Conservation (phyloP, 2,888 invertebrate genomes). For the Heliothis peltigera region DNA sequence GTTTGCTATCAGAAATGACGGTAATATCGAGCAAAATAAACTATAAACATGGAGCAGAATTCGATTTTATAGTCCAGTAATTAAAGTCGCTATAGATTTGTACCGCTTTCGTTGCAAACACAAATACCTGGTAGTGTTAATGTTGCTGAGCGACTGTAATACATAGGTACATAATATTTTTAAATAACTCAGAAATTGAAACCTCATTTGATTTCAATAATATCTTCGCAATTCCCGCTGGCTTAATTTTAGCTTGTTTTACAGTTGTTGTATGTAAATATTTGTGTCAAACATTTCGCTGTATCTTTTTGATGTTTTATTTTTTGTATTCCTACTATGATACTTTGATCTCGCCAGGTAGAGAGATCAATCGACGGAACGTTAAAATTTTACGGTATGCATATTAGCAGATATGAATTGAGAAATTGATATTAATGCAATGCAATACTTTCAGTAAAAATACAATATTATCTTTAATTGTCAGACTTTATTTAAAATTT, state of each 20-base stretch:
- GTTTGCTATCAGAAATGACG: slow-evolving; percentile 46
- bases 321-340: neutral
- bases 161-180: neutral
- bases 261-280: slow-evolving; percentile 5
- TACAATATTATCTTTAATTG: too few relatives aligned
- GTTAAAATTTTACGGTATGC: too few relatives aligned
- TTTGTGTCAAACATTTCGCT: neutral
- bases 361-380: too few relatives aligned
- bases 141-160: slow-evolving; percentile 28
- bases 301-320: slow-evolving; percentile 20
- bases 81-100: slow-evolving; percentile 54
- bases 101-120: slow-evolving; percentile 45
- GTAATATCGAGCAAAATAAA: slow-evolving; percentile 49
- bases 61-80: slow-evolving; percentile 54
- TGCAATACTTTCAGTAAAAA: too few relatives aligned
- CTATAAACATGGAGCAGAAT: slow-evolving; percentile 46
- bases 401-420: too few relatives aligned
- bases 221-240: slow-evolving; percentile 18
- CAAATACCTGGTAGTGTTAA: slow-evolving; percentile 48
- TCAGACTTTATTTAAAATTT: neutral
- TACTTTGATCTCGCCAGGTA: too few relatives aligned
- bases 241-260: slow-evolving; percentile 22
- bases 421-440: too few relatives aligned
- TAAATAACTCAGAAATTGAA: slow-evolving; percentile 16
- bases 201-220: slow-evolving; percentile 23